Percentiles rank a stretch among this genome's conserved stretches.
These are phyloP conservation scores for Uropetala carovei DNA, from an alignment of 2,888 invertebrate species.

Conservation along the genomic window DNA sequence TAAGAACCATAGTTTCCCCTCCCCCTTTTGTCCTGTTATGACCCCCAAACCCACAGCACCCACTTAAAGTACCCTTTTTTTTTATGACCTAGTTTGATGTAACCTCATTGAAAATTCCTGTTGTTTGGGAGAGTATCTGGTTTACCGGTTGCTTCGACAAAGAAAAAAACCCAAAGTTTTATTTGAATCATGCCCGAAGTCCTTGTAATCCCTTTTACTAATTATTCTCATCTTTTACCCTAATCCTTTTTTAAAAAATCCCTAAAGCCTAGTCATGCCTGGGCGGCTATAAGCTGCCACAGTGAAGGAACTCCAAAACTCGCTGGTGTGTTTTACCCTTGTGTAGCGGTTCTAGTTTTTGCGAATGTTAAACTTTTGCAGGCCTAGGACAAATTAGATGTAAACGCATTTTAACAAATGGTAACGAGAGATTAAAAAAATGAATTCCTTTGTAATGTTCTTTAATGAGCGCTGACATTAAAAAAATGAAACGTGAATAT, in stretches of 20 bases:
- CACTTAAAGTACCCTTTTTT: background rate
- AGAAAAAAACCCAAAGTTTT: background rate
- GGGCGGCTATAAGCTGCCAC: slow-evolving; percentile 71
- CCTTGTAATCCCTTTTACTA: background rate
- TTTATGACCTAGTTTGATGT: too few relatives aligned
- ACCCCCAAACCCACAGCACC: background rate
- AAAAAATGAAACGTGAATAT: background rate
- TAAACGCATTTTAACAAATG: slow-evolving; percentile 63
- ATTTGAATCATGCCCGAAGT: background rate
- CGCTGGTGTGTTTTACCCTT: slow-evolving; percentile 82
- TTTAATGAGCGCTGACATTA: slow-evolving; percentile 53
- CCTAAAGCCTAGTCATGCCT: slow-evolving; percentile 69
- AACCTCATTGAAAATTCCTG: background rate
- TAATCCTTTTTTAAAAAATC: slow-evolving; percentile 28
- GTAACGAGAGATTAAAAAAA: slow-evolving; percentile 37
- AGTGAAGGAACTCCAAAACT: slow-evolving; percentile 86
- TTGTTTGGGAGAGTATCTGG: background rate
- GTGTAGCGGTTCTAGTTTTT: slow-evolving; percentile 63
- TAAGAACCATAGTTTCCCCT: background rate
- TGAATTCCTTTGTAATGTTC: slow-evolving; percentile 61
- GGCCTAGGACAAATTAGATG: slow-evolving; percentile 61
- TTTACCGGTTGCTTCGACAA: background rate
- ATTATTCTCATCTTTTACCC: slow-evolving; percentile 19
- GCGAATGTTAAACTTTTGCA: slow-evolving; percentile 64
- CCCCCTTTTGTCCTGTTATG: background rate